Base-by-base conservation (phyloP, 2,797 vertebrate genomes). In the Okamejei kenojei region DNA sequence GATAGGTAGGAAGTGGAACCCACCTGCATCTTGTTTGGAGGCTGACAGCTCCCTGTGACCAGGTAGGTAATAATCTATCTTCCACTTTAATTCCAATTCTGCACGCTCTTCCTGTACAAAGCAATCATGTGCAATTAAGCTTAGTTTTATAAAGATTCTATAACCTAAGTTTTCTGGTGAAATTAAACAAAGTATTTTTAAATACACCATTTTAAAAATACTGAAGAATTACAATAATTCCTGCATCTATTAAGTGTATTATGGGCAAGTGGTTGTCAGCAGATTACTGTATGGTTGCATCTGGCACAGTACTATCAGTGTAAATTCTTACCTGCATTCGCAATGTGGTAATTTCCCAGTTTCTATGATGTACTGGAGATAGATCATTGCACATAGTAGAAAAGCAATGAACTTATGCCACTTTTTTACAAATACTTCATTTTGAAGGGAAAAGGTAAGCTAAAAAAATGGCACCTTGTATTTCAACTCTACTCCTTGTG, bases 11-110 rank as follows among this genome's bases (percentile, higher is more conserved):
- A 65, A 76, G 29, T 1, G 0, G n/a, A 32, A 73, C 88, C 17
- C 90, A 95, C 90, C 93, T 77, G 93, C 91, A 4, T 11, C 90
- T 88, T 78, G 93, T 93, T 74, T 0, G 5, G 7, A 0, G 26
- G 90, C 58, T 29, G 84, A 73, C 93, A 71, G 19, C 71, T 94
- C 93, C 93, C 93, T 68, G 35, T 93, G 94, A 80, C 93, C 38
- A 5, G 93, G 77, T 76, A 94, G 74, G 38, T 88, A 94, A 74
- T 1, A 38, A 94, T 94, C 93, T 93, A 94, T 93, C 93, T 94
- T 94, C 94, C 90, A 90, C 61, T 93, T 79, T 63, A 94, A 79
- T 17, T 93, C 35, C 86, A 0, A 2, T 10, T 93, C 80, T 74
- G 76, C 93, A 63, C 0, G 26, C 38, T 77, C 86, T 94, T 76